Percentiles rank a stretch among this genome's conserved stretches.
Evolutionary conservation across 2,888 invertebrate genomes (phyloP).

Genomic region (Cryptophagus acutangulus): DNA sequence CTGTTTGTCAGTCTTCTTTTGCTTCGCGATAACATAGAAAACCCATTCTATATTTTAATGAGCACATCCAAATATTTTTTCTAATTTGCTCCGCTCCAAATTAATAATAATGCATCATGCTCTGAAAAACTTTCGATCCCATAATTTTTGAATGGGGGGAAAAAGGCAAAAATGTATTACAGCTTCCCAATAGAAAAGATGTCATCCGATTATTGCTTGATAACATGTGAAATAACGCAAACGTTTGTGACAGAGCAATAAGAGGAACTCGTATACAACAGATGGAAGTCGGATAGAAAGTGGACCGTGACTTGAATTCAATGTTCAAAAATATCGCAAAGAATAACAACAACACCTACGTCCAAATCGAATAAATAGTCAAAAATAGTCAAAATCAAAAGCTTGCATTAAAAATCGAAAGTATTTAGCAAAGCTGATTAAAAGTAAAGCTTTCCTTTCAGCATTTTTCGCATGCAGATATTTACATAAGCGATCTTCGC

Average conservation of each 20-base stretch:
- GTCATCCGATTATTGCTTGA: slow-evolving; percentile 32
- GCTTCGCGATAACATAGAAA: no score
- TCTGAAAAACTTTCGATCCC: not conserved
- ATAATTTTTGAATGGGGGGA: slow-evolving; percentile 4
- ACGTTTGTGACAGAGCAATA: slow-evolving; percentile 29
- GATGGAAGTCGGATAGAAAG: slow-evolving; percentile 31
- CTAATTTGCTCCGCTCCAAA: slow-evolving; percentile 1
- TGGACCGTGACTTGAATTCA: slow-evolving; percentile 30
- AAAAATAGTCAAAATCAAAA: no score
- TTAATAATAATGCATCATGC: slow-evolving; percentile 3
- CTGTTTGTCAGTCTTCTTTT: slow-evolving; percentile 2
- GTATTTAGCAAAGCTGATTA: no score
- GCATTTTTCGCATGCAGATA: slow-evolving; percentile 8
- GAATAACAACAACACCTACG: no score
- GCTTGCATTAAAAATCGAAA: no score
- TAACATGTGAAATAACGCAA: slow-evolving; percentile 32
- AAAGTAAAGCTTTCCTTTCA: slow-evolving; percentile 10
- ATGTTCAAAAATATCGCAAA: not conserved
- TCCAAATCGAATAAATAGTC: slow-evolving; percentile 7
- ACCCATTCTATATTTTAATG: no score
- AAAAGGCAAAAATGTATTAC: slow-evolving; percentile 4
- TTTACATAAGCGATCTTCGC: not conserved
- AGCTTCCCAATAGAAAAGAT: slow-evolving; percentile 22
- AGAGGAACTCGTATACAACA: slow-evolving; percentile 24
- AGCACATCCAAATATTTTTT: no score